Percentiles rank a stretch among this genome's conserved stretches.
phyloP scores from a whole-genome alignment of 2,797 vertebrate species.

The Spea hammondii region DNA sequence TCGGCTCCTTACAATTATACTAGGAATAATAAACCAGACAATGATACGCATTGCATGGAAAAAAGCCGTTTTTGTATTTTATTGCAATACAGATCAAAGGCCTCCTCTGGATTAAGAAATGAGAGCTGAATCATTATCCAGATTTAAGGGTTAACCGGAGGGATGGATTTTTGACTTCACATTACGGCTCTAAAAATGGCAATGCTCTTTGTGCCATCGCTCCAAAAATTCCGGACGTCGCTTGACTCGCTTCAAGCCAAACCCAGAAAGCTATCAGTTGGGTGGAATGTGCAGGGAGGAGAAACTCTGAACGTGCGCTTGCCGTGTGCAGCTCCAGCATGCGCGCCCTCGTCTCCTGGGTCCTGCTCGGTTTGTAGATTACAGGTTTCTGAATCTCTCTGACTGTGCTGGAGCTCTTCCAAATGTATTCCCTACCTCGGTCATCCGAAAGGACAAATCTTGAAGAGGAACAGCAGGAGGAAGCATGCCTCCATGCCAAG shows the following conservation, averaged over 20 bases:
- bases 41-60: no score
- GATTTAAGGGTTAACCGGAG: no score
- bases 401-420: not conserved
- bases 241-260: slow-evolving; percentile 15
- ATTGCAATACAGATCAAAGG: no score
- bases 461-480: not conserved
- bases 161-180: not conserved
- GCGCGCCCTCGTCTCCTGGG: not conserved
- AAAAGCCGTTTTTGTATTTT: no score
- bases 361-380: not conserved
- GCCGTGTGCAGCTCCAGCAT: not conserved
- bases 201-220: slow-evolving; percentile 1
- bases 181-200: slow-evolving; percentile 7
- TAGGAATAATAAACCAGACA: no score
- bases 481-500: not conserved
- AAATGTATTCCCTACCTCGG: not conserved
- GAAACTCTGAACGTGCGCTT: not conserved
- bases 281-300: slow-evolving; percentile 17
- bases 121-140: no score
- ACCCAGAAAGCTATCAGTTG: slow-evolving; percentile 15
- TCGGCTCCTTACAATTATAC: no score
- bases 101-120: no score
- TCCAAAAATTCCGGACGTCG: slow-evolving; percentile 15
- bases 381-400: not conserved
- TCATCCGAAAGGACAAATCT: not conserved